Evolutionary conservation across 2,113 vertebrate genomes (phyloP), one percentile per base, ranked within the genome.

Genomic region (Orthonyx spaldingii): DNA sequence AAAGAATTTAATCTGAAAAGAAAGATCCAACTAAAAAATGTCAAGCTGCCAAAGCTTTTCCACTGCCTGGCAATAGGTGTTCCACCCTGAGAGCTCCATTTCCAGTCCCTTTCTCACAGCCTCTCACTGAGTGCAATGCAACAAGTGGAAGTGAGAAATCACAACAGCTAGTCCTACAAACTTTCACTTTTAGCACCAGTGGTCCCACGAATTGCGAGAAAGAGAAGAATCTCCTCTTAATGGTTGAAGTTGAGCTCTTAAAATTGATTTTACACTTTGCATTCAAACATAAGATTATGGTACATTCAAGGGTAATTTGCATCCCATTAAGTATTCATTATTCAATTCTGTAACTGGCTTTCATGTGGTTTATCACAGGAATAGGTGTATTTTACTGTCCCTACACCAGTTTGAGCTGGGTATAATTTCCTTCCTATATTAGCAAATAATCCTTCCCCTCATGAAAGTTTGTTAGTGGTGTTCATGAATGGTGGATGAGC

Each of bases 91-190:
- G n/a, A 57, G 16, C 7, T 33, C 27, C 5, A 8, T 66, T 76
- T 82, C 44, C 22, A 72, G 26, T 28, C 22, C 42, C 17, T 82
- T 71, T 76, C 70, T 63, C 22, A 21, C 17, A 78, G 14, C n/a
- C 19, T 39, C 30, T 68, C 32, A 33, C 8, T 0, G 0, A 32
- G 16, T 11, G 9, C 28, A 27, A 13, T 28, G 16, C 18, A 70
- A 11, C 3, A 17, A 8, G 7, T 7, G 12, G 22, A 87, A 75
- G 13, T 5, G 7, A 57, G 8, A 59, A 74, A 71, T 32, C 16
- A 5, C 17, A 27, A 44, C 10, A 52, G 15, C 10, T 20, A 24
- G 16, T 71, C 39, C 27, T 41, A 56, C 3, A n/a, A 66, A 13
- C 5, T 66, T 53, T 32, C 33, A 7, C 27, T 75, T 70, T 47